Evolutionary conservation across 2,888 invertebrate genomes (phyloP).

Genomic region (Minunthozetes semirufus): DNA sequence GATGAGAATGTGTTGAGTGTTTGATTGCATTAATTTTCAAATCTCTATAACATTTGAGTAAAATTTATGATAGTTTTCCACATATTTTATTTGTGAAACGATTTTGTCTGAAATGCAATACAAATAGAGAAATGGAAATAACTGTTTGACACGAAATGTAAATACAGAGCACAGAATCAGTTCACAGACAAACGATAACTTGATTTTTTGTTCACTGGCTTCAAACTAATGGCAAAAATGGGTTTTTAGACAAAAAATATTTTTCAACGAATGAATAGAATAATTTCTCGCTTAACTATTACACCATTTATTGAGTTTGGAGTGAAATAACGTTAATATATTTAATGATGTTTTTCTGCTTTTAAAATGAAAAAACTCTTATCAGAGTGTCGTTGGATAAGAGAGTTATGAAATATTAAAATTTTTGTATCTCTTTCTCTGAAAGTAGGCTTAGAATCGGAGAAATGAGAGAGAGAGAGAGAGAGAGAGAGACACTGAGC

Average conservation of each 20-base stretch:
- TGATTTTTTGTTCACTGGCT: not conserved
- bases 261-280: not conserved
- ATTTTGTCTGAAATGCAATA: not conserved
- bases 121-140: not conserved
- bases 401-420: conserved; percentile 10
- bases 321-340: not conserved
- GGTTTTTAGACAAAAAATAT: not conserved
- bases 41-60: not conserved
- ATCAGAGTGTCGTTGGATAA: not conserved
- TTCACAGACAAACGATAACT: not conserved
- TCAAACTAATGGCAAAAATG: not conserved
- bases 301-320: not conserved
- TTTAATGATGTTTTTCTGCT: not conserved
- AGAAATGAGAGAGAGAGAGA: not conserved
- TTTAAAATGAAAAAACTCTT: not conserved
- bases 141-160: conserved; percentile 6
- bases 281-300: not conserved
- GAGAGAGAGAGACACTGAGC: too few species aligned
- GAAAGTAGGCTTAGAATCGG: not conserved
- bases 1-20: not conserved
- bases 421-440: not conserved
- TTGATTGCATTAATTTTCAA: conserved; percentile 12
- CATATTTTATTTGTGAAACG: not conserved
- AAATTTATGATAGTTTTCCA: conserved; percentile 5
- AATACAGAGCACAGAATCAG: not conserved